Percentiles rank a stretch among this genome's conserved stretches.
Evolutionary conservation across 2,888 invertebrate genomes (phyloP).

Genomic region (Drosophila quinaria): DNA sequence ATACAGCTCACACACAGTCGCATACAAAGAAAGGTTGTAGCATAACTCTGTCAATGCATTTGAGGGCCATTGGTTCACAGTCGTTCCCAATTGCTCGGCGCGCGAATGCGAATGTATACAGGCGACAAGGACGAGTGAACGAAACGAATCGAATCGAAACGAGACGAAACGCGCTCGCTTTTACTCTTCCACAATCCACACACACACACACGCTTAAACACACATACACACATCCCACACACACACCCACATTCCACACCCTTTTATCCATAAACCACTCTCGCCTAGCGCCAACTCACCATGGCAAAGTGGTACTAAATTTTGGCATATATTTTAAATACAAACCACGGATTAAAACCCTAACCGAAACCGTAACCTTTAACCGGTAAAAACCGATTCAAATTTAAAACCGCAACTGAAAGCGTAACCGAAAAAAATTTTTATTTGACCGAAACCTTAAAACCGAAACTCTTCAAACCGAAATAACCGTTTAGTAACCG

Average conservation of each 20-base stretch:
- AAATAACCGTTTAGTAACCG: too few relatives aligned
- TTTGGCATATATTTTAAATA: too few relatives aligned
- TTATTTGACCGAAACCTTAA: too few relatives aligned
- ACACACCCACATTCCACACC: conserved; percentile 7
- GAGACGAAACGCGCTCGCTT: conserved; percentile 23
- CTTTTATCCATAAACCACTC: conserved; percentile 2
- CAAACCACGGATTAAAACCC: too few relatives aligned
- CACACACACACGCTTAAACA: too few relatives aligned
- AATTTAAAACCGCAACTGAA: too few relatives aligned
- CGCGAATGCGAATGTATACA: conserved; percentile 43
- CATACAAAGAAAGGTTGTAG: conserved; percentile 47
- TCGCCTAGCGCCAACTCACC: background rate
- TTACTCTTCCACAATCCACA: conserved; percentile 26
- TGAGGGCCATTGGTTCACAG: conserved; percentile 70
- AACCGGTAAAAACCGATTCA: too few relatives aligned
- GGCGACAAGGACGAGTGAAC: conserved; percentile 60
- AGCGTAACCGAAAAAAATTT: too few relatives aligned
- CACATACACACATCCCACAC: conserved; percentile 2
- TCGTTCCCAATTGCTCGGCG: conserved; percentile 55
- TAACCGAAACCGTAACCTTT: too few relatives aligned
- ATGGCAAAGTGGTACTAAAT: too few relatives aligned
- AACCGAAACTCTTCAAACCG: too few relatives aligned
- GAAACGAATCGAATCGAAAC: conserved; percentile 27
- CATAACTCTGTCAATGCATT: conserved; percentile 80
- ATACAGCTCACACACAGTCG: background rate